phyloP scores from a whole-genome alignment of 2,888 invertebrate genomes.

The Synergus japonicus region DNA sequence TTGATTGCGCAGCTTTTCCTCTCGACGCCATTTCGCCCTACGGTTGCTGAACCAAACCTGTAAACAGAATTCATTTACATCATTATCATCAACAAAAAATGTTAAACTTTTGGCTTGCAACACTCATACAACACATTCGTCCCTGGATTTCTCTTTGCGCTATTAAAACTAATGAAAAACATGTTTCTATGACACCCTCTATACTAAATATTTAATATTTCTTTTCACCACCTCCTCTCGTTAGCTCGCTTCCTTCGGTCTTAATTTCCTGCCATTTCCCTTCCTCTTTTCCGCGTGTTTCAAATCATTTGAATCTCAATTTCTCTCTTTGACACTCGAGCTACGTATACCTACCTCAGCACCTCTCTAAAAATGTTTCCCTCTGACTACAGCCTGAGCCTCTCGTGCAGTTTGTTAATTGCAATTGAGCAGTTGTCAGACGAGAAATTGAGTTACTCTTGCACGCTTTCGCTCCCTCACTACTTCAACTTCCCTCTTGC shows the following conservation, averaged over 20 bases:
- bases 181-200: too few relatives aligned
- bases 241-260: slow-evolving; percentile 28
- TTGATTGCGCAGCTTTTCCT: slow-evolving; percentile 98
- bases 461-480: slow-evolving; percentile 53
- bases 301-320: slow-evolving; percentile 24
- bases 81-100: slow-evolving; percentile 29
- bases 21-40: slow-evolving; percentile 98
- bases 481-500: slow-evolving; percentile 12
- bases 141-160: slow-evolving; percentile 54
- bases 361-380: slow-evolving; percentile 55
- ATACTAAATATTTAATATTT: slow-evolving; percentile 17
- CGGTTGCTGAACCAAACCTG: slow-evolving; percentile 99
- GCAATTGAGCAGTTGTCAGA: slow-evolving; percentile 69
- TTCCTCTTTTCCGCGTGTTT: slow-evolving; percentile 37
- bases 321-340: slow-evolving; percentile 43
- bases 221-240: slow-evolving; percentile 43
- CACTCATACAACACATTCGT: neutral
- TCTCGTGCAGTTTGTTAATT: slow-evolving; percentile 67
- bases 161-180: slow-evolving; percentile 56
- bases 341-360: slow-evolving; percentile 55
- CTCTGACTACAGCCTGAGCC: slow-evolving; percentile 54
- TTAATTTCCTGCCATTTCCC: slow-evolving; percentile 26
- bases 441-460: slow-evolving; percentile 66
- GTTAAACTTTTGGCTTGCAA: neutral
- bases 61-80: slow-evolving; percentile 58